Evolutionary conservation across 1,140 invertebrate species (phyloP), one percentile per base, ranked within the genome.

Genomic region (Neodiprion fabricii): DNA sequence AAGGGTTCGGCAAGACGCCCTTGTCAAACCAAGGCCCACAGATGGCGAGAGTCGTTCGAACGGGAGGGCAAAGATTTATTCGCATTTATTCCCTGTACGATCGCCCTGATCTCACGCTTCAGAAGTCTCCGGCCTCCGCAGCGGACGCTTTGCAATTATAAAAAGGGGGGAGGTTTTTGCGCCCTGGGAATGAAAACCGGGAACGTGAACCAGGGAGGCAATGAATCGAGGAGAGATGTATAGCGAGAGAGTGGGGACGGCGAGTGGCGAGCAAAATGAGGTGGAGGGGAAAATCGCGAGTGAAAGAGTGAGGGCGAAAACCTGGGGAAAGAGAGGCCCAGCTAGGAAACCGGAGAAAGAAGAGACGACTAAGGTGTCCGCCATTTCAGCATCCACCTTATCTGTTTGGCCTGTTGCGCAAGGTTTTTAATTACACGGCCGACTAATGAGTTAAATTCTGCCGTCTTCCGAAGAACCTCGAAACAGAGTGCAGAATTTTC

Each of bases 361-460:
- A 12, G 67, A 17, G 67, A 11, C 23, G 11, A 69, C 80, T 61
- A 61, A 67, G 78, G 80, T 83, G 79, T 82, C 84, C 79, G 82
- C 84, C 72, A 77, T 76, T 76, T 77, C 67, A 79, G 77, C 77
- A 81, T 82, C 76, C 82, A 83, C 79, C 82, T 86, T 86, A 85
- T 84, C 82, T 84, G 81, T 83, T 85, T 82, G 81, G 81, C 78
- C 79, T 80, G 82, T 79, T 78, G 83, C 82, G 80, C 83, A 82
- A 77, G 79, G 81, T 86, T 86, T 86, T 86, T 86, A 86, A 86
- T 86, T 86, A 84, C 84, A 80, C 78, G 79, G 82, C 81, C 82
- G 84, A 83, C 81, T 85, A 85, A 84, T 82, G 81, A 84, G 82
- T 77, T 76, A 79, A 83, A 85, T 85, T 85, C 81, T 79, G 85